These are phyloP conservation scores for Papilio protenor DNA, from an alignment of 2,888 invertebrate species.

Conservation along the genomic window DNA sequence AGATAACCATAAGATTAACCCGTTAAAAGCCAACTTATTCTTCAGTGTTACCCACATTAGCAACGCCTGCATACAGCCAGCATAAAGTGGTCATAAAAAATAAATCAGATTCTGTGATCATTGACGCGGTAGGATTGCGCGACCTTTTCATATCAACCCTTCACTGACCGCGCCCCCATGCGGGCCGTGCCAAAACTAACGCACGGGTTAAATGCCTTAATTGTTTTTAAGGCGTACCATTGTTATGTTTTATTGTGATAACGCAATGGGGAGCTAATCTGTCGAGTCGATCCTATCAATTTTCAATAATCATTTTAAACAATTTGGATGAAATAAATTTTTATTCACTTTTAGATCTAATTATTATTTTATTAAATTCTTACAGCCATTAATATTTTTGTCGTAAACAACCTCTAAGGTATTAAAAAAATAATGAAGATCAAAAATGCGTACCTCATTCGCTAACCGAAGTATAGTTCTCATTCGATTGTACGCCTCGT, in stretches of 20 bases:
- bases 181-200: conserved; percentile 56
- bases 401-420: background rate
- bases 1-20: background rate
- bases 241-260: conserved; percentile 35
- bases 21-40: conserved; percentile 7
- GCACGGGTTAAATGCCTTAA: conserved; percentile 53
- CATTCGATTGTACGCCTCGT: conserved; percentile 58
- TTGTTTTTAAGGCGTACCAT: conserved; percentile 47
- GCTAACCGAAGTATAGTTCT: conserved; percentile 48
- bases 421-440: background rate
- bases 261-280: conserved; percentile 31
- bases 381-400: background rate
- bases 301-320: conserved; percentile 4
- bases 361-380: background rate
- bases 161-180: conserved; percentile 56
- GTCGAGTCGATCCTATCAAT: conserved; percentile 27
- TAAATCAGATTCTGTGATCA: conserved; percentile 67
- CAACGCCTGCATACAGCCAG: conserved; percentile 72
- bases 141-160: conserved; percentile 53
- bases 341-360: background rate
- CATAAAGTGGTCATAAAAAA: conserved; percentile 69
- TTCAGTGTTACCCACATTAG: conserved; percentile 60
- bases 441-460: conserved; percentile 20
- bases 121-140: conserved; percentile 64
- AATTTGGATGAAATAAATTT: background rate